These are phyloP conservation scores for Eira barbara DNA, from an alignment of 2,113 vertebrate genomes.

Conservation along the genomic window DNA sequence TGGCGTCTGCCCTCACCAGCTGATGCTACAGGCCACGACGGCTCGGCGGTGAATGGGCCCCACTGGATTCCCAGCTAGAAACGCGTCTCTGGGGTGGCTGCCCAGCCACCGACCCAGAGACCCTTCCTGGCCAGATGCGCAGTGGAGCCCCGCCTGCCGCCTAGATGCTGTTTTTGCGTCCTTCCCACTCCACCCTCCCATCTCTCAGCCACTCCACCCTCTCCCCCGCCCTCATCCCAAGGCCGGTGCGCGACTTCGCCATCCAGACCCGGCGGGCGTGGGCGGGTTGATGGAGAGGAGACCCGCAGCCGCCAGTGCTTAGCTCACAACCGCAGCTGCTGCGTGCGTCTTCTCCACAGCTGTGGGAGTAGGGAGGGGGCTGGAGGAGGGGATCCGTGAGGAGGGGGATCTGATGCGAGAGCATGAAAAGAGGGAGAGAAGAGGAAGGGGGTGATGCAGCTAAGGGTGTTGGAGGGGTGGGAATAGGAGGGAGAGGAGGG, in stretches of 20 bases:
- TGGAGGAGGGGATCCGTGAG: not conserved
- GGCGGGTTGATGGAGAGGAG: constrained; percentile 28
- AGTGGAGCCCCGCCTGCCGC: not conserved
- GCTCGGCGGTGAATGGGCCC: not conserved
- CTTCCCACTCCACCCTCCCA: not conserved
- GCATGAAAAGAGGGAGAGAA: fast-evolving
- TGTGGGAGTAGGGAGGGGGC: not conserved
- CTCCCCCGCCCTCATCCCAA: constrained; percentile 25
- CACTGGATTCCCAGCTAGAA: not conserved
- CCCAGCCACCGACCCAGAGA: not conserved
- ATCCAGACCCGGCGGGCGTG: constrained; percentile 17
- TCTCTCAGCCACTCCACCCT: not conserved
- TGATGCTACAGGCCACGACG: not conserved
- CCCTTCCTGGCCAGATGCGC: not conserved
- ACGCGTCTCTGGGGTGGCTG: not conserved
- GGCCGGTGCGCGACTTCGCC: not conserved
- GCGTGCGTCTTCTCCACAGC: not conserved
- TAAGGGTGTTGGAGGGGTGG: not conserved
- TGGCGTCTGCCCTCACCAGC: not conserved
- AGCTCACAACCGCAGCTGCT: not conserved
- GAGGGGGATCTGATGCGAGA: not conserved
- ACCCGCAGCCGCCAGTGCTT: not conserved
- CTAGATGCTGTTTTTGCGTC: constrained; percentile 26
- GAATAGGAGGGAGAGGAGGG: fast-evolving
- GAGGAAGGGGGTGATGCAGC: not conserved